Conservation (phyloP, 92 coral and sea anemone genomes). For the Phenganax subtilis region DNA sequence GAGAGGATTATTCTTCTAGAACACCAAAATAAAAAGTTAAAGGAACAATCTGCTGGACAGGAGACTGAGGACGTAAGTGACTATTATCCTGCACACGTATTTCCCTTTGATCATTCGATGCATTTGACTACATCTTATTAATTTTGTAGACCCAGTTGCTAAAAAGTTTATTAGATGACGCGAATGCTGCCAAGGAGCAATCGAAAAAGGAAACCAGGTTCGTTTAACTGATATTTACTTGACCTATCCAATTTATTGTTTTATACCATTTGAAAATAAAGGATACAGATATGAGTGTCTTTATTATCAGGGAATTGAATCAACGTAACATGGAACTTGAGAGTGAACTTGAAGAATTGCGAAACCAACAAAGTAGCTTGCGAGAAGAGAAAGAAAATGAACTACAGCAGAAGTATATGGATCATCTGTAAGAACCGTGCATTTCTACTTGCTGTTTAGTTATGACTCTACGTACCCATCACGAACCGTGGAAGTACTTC, state of each 20-base stretch:
- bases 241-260: too few species aligned
- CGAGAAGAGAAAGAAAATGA: conserved; percentile 68
- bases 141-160: conserved; percentile 71
- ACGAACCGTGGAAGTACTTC: background rate
- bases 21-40: conserved; percentile 90
- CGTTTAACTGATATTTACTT: background rate
- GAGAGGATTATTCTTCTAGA: conserved; percentile 79
- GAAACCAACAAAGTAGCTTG: conserved; percentile 75
- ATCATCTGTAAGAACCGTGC: conserved; percentile 20
- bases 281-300: background rate
- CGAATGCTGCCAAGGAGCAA: conserved; percentile 85
- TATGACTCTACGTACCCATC: background rate
- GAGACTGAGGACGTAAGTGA: conserved; percentile 68
- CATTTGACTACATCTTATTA: background rate
- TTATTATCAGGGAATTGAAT: conserved; percentile 61
- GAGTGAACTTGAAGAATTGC: conserved; percentile 82
- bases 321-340: conserved; percentile 90
- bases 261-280: too few species aligned
- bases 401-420: conserved; percentile 76
- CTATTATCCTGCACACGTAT: background rate
- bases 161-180: conserved; percentile 83
- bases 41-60: conserved; percentile 81
- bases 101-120: background rate
- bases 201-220: conserved; percentile 92
- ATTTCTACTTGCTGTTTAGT: background rate